Conservation (phyloP, 37 sponge, comb jelly and placozoan genomes). For the Geodia barretti region DNA sequence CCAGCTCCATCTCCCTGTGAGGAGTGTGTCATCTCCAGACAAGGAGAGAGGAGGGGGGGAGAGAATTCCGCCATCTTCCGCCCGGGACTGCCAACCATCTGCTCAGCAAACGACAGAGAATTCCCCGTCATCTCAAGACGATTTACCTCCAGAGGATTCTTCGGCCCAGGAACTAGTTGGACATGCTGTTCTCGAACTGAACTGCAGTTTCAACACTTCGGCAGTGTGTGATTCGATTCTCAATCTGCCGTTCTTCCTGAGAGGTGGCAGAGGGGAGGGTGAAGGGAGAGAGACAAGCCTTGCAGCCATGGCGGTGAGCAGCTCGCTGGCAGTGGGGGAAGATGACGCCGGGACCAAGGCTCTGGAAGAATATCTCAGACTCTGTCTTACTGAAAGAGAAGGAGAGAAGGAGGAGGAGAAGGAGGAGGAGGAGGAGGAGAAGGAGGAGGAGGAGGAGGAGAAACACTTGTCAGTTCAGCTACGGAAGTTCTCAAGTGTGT, state of each 20-base stretch:
- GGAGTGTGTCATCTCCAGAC: constrained; percentile 4
- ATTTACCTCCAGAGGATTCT: background rate
- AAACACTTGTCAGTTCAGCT: background rate
- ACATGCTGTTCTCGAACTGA: constrained; percentile 54
- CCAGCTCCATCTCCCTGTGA: constrained; percentile 39
- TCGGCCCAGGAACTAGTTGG: background rate
- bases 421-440: constrained; percentile 7
- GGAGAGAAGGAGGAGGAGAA: background rate
- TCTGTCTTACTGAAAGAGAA: constrained; percentile 13
- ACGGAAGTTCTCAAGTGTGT: background rate
- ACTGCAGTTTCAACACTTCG: constrained; percentile 18
- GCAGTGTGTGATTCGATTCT: constrained; percentile 23
- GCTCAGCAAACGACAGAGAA: background rate
- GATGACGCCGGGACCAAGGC: constrained; percentile 34
- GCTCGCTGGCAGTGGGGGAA: constrained; percentile 38
- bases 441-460: background rate
- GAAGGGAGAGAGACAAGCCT: constrained; percentile 20
- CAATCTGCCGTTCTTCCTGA: background rate
- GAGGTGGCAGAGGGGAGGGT: too few species aligned
- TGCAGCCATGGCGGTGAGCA: constrained; percentile 26
- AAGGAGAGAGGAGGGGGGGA: constrained; percentile 15
- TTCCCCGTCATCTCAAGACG: background rate
- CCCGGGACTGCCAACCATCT: background rate
- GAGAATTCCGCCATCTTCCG: background rate
- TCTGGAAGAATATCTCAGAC: constrained; percentile 31